Base-by-base conservation (phyloP, 2,113 vertebrate genomes). In the Rana temporaria region DNA sequence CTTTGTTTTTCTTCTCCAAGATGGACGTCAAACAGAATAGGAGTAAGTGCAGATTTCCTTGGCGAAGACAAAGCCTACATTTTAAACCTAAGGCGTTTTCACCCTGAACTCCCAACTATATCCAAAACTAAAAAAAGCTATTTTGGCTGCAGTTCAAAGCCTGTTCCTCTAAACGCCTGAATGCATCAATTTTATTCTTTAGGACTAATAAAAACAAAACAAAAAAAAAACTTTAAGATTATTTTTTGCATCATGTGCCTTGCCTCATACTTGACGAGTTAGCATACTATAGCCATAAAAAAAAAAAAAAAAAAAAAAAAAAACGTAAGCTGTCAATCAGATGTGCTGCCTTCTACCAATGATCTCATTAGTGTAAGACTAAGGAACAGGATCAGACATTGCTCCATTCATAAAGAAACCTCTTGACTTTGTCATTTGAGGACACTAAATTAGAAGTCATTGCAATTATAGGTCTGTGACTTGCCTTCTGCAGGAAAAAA, bases 401-500 rank as follows among this genome's bases (percentile, higher is more conserved):
- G 52, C 52, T 18, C 7, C 52, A 48, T 56, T 30, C 56, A 6
- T 63, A 63, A 63, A 24, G 20, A 15, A 24, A 63, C 5, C 20
- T 24, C 60, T 63, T 63, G 60, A 24, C 60, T 24, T 63, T 63
- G 60, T 63, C 14, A 63, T 14, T 24, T 20, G 18, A 9, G 24
- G 17, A 16, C 52, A 30, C 22, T 48, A 56, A 56, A 72, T 72
- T 56, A 72, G 24, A 72, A 18, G 68, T 26, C 19, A 56, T 52
- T 52, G 19, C 69, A 72, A 56, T 72, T 17, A 32, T 53, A 52
- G 3, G 18, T 38, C 32, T 71, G 53, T 8, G 8, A 55, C 1
- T 48, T 70, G 20, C 42, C 53, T 63, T 71, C 48, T 55, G 48
- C 60, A 26, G 16, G 67, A 26, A 71, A 26, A 71, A 52, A 24